These are phyloP conservation scores for Saccopteryx leptura DNA, from an alignment of 2,113 vertebrate species.

Conservation along the genomic window DNA sequence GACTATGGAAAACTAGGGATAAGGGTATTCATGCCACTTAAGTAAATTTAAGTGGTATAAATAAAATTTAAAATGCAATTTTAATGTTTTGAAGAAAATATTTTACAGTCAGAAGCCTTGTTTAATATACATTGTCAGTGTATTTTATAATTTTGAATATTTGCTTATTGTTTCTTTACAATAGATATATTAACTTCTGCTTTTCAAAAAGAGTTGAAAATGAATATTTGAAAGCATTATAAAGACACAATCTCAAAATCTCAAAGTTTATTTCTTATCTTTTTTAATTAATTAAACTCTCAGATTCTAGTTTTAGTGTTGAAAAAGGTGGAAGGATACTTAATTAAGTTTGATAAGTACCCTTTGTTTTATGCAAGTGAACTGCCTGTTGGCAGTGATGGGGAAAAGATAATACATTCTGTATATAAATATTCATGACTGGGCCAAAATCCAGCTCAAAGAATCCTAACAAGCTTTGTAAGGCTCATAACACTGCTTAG, in stretches of 20 bases:
- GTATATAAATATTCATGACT: slow-evolving; percentile 47
- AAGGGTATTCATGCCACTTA: neutral
- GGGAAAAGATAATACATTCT: slow-evolving; percentile 64
- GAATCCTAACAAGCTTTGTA: slow-evolving; percentile 67
- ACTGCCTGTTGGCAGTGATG: neutral
- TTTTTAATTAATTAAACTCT: neutral
- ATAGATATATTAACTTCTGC: neutral
- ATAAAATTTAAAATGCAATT: neutral
- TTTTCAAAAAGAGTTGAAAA: slow-evolving; percentile 51
- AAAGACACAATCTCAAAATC: neutral
- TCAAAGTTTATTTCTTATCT: neutral
- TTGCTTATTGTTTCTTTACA: neutral
- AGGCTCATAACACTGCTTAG: slow-evolving; percentile 24
- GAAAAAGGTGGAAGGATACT: neutral
- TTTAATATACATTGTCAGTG: neutral
- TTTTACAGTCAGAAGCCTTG: neutral
- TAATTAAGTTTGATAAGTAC: slow-evolving; percentile 4
- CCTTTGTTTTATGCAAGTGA: slow-evolving; percentile 13
- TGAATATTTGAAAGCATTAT: neutral
- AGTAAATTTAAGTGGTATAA: neutral
- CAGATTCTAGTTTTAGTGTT: neutral
- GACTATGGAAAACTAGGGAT: neutral
- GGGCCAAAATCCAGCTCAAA: slow-evolving; percentile 64
- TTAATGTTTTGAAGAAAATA: slow-evolving; percentile 16
- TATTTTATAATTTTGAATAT: slow-evolving; percentile 26